These are phyloP conservation scores for Biston betularia DNA, from an alignment of 2,888 invertebrate genomes.

Conservation along the genomic window DNA sequence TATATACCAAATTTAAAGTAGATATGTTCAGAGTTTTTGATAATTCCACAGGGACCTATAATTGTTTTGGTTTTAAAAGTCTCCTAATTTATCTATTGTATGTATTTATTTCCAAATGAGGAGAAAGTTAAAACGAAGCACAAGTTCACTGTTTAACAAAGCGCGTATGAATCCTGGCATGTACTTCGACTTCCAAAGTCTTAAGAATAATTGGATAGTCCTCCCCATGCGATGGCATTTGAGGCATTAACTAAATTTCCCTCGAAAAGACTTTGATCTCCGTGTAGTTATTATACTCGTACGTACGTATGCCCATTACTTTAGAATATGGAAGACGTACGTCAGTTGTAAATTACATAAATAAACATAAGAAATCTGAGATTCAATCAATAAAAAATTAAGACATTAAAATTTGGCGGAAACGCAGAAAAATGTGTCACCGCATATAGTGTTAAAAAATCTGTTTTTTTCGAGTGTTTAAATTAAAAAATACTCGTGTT, in stretches of 20 bases:
- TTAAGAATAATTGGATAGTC: slow-evolving; percentile 72
- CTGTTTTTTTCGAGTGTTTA: too few relatives aligned
- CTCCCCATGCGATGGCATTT: slow-evolving; percentile 59
- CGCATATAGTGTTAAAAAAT: too few relatives aligned
- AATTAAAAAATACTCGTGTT: too few relatives aligned
- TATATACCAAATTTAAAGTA: too few relatives aligned
- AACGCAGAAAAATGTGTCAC: background rate
- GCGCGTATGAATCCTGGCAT: slow-evolving; percentile 57
- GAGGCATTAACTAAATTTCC: slow-evolving; percentile 57
- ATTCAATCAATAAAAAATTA: too few relatives aligned
- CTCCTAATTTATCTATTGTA: slow-evolving; percentile 12
- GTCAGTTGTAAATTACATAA: too few relatives aligned
- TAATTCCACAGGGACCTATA: too few relatives aligned
- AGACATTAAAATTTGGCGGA: too few relatives aligned
- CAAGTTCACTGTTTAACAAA: slow-evolving; percentile 52
- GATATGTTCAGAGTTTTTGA: too few relatives aligned
- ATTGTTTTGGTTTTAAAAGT: too few relatives aligned
- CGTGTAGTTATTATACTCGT: slow-evolving; percentile 27
- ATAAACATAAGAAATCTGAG: too few relatives aligned
- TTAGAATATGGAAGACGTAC: background rate
- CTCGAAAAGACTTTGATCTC: slow-evolving; percentile 53
- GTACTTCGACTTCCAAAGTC: slow-evolving; percentile 57
- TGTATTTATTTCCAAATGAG: slow-evolving; percentile 16
- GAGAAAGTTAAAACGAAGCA: slow-evolving; percentile 23
- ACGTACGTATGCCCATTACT: background rate